A percentile compares a stretch with the other conserved stretches of the same genome.
Conservation (phyloP, 2,888 invertebrate species). For the Microdon myrmicae region DNA sequence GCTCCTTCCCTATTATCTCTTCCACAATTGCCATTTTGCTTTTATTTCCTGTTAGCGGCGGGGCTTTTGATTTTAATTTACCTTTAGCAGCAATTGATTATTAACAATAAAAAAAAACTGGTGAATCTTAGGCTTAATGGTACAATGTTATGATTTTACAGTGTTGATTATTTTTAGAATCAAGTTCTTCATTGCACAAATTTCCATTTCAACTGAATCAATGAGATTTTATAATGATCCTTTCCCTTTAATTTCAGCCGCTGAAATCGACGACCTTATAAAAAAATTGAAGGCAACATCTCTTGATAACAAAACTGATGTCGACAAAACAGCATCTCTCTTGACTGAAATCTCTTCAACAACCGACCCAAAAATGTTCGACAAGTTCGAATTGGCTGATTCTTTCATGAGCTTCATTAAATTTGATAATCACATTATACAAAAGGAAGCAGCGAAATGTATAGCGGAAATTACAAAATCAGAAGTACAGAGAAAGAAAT, state of each 20-base stretch:
- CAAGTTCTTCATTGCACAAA: too few relatives aligned
- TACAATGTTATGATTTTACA: too few relatives aligned
- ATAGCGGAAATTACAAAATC: conserved; percentile 85
- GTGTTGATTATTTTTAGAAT: too few relatives aligned
- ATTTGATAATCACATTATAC: conserved; percentile 67
- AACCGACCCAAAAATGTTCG: conserved; percentile 64
- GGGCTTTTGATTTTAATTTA: too few relatives aligned
- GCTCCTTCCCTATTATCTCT: too few relatives aligned
- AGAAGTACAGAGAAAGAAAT: conserved; percentile 77
- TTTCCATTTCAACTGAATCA: too few relatives aligned
- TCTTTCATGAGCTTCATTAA: conserved; percentile 61
- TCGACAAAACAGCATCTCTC: conserved; percentile 57
- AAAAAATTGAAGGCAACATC: conserved; percentile 63
- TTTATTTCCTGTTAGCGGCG: too few relatives aligned
- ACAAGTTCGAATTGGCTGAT: conserved; percentile 64
- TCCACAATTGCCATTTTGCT: too few relatives aligned
- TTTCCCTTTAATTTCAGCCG: conserved; percentile 52
- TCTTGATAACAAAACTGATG: conserved; percentile 54
- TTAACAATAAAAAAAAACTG: too few relatives aligned
- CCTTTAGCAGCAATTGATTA: too few relatives aligned
- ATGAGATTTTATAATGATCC: too few relatives aligned
- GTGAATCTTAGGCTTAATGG: too few relatives aligned
- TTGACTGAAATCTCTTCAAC: conserved; percentile 63
- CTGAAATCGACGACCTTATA: conserved; percentile 65
- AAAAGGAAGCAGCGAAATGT: conserved; percentile 73